Evolutionary conservation across 2,113 vertebrate genomes (phyloP).

Genomic region (Zapus hudsonius): DNA sequence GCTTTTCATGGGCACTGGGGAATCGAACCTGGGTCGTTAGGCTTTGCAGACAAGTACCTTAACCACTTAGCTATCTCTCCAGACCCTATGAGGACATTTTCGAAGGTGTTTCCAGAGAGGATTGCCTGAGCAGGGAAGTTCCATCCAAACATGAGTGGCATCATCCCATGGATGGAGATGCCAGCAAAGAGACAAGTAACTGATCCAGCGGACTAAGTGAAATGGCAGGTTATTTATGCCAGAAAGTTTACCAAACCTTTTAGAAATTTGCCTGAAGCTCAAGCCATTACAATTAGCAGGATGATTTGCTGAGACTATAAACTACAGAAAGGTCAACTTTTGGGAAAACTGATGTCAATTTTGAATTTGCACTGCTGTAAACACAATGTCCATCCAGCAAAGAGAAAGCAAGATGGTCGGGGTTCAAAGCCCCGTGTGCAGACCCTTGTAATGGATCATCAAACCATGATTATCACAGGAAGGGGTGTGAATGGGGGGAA

Average conservation of each 20-base stretch:
- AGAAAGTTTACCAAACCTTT: slow-evolving; percentile 22
- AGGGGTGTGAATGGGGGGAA: background rate
- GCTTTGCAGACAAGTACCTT: no score
- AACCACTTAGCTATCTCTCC: no score
- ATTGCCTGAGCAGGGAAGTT: background rate
- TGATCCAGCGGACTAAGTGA: background rate
- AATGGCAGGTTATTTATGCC: slow-evolving; percentile 8
- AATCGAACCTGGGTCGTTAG: no score
- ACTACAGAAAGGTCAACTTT: slow-evolving; percentile 23
- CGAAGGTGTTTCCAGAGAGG: background rate
- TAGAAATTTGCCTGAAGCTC: slow-evolving; percentile 50
- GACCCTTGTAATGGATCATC: background rate
- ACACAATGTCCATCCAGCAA: background rate
- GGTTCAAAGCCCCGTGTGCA: background rate
- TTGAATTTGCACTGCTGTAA: slow-evolving; percentile 34
- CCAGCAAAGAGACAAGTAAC: no score
- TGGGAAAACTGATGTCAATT: slow-evolving; percentile 40
- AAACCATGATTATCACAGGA: background rate
- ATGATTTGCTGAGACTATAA: slow-evolving; percentile 51
- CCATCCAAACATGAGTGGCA: background rate
- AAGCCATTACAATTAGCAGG: slow-evolving; percentile 15
- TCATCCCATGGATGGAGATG: background rate
- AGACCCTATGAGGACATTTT: background rate
- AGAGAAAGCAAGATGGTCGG: slow-evolving; percentile 16
- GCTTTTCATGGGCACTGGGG: no score